A percentile compares a stretch with the other conserved stretches of the same genome.
phyloP scores from a whole-genome alignment of 2,888 invertebrate genomes.

The Cyaniris semiargus region DNA sequence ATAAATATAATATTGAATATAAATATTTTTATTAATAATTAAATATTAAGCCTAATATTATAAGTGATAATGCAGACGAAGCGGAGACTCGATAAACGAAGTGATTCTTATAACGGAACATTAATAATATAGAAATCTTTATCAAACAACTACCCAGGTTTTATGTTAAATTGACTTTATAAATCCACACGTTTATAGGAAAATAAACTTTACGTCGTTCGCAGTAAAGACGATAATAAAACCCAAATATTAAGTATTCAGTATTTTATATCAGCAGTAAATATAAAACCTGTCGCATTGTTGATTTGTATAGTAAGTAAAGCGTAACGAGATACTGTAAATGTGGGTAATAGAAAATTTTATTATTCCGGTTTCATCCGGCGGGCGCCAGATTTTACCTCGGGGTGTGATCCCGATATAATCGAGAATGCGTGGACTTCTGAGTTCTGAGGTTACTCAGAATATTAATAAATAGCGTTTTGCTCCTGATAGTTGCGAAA shows the following conservation, averaged over 20 bases:
- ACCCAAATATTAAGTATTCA: slow-evolving; percentile 31
- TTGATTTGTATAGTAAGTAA: slow-evolving; percentile 32
- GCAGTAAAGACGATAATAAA: slow-evolving; percentile 28
- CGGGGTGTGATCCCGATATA: slow-evolving; percentile 24
- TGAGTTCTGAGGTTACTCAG: background rate
- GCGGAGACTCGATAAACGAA: background rate
- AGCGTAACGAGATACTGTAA: slow-evolving; percentile 29
- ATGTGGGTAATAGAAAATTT: slow-evolving; percentile 31
- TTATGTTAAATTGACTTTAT: slow-evolving; percentile 10
- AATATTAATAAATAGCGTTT: slow-evolving; percentile 2
- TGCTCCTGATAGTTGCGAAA: background rate
- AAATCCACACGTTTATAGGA: background rate
- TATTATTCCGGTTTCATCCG: slow-evolving; percentile 27
- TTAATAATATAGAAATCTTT: background rate
- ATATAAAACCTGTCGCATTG: slow-evolving; percentile 32
- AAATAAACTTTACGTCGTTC: slow-evolving; percentile 3
- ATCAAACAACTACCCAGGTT: slow-evolving; percentile 6
- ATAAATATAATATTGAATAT: too few species aligned
- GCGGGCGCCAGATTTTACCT: slow-evolving; percentile 10
- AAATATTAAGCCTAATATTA: too few species aligned
- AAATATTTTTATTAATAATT: too few species aligned
- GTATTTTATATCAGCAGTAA: slow-evolving; percentile 32
- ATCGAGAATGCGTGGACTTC: slow-evolving; percentile 16
- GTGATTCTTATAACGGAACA: background rate
- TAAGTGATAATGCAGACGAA: background rate